Conservation (phyloP, 2,113 vertebrate species). For the Laticauda laticaudata region DNA sequence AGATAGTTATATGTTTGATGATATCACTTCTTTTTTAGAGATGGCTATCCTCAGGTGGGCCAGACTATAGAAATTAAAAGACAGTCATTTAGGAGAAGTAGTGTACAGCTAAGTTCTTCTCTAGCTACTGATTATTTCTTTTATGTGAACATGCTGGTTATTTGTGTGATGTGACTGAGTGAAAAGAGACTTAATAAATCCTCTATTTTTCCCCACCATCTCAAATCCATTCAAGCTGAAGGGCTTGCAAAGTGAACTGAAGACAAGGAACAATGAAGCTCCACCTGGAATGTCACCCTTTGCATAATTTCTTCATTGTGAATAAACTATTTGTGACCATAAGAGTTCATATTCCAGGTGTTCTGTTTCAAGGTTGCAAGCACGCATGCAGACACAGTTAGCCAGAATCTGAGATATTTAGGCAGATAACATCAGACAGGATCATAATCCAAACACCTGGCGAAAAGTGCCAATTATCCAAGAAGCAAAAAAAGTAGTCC, state of each 20-base stretch:
- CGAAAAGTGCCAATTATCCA: background rate
- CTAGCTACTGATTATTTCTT: constrained; percentile 55
- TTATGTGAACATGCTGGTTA: constrained; percentile 53
- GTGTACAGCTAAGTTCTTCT: background rate
- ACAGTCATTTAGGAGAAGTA: background rate
- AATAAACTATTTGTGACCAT: background rate
- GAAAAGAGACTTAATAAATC: constrained; percentile 71
- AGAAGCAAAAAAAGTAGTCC: background rate
- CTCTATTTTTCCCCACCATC: constrained; percentile 45
- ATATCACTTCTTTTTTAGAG: background rate
- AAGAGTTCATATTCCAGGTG: constrained; percentile 27
- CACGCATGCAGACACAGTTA: background rate
- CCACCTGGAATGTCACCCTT: background rate
- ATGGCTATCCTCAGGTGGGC: background rate
- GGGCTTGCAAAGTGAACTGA: constrained; percentile 17
- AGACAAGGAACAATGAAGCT: background rate
- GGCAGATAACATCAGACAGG: background rate
- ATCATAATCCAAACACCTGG: background rate
- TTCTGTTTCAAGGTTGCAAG: rapidly evolving
- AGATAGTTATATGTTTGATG: background rate
- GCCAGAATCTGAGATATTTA: background rate
- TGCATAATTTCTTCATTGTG: background rate
- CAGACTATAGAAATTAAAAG: background rate
- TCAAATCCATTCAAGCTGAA: constrained; percentile 61
- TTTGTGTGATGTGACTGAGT: constrained; percentile 56